A percentile compares a stretch with the other conserved stretches of the same genome.
phyloP scores from a whole-genome alignment of 2,888 invertebrate species.

The Asteroscopus sphinx region DNA sequence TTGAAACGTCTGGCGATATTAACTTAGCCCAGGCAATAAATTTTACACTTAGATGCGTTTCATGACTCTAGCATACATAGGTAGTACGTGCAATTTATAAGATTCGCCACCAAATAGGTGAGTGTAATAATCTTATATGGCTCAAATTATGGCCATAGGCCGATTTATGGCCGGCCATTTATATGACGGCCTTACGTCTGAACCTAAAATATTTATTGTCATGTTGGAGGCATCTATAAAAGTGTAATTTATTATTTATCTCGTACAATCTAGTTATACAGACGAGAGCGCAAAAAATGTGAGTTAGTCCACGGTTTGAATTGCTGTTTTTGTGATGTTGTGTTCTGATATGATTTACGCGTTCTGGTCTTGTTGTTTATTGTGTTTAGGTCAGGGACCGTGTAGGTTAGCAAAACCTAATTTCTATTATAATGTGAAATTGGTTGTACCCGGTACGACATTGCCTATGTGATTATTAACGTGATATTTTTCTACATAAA shows the following conservation, averaged over 20 bases:
- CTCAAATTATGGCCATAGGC: constrained; percentile 30
- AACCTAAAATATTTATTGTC: constrained; percentile 57
- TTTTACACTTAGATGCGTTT: constrained; percentile 41
- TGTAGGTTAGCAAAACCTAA: constrained; percentile 12
- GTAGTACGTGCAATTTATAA: constrained; percentile 37
- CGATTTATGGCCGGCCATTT: constrained; percentile 47
- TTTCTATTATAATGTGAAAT: constrained; percentile 18
- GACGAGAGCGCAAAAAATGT: constrained; percentile 36
- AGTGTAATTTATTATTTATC: constrained; percentile 53
- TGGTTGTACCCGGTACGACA: neutral
- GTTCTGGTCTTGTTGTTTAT: constrained; percentile 36
- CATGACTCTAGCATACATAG: constrained; percentile 27
- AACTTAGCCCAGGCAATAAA: constrained; percentile 44
- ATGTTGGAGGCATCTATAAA: constrained; percentile 51
- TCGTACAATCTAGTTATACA: constrained; percentile 41
- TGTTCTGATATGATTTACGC: constrained; percentile 48
- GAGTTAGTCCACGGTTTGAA: constrained; percentile 34
- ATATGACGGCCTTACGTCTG: constrained; percentile 32
- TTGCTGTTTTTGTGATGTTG: constrained; percentile 45
- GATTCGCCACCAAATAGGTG: constrained; percentile 40
- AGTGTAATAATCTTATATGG: constrained; percentile 37
- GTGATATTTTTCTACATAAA: neutral
- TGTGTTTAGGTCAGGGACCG: constrained; percentile 27
- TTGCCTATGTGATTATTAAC: constrained; percentile 1
- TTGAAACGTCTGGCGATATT: constrained; percentile 33